Conservation (phyloP, 2,888 invertebrate genomes). For the Spilosoma lubricipeda region DNA sequence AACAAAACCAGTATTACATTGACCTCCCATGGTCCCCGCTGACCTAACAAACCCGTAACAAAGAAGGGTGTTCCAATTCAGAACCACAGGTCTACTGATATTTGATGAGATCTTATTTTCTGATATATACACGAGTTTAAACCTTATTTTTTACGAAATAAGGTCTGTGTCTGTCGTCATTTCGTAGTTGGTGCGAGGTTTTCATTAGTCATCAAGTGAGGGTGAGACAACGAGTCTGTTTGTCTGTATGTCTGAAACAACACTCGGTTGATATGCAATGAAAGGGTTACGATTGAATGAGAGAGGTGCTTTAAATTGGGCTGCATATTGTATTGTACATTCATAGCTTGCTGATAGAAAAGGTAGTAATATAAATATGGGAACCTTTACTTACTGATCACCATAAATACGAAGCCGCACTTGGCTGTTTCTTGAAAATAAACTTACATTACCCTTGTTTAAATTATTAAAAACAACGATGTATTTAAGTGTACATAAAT, state of each 20-base stretch:
- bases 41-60: constrained; percentile 35
- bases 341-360: constrained; percentile 21
- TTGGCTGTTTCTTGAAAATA: not conserved
- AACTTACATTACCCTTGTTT: not conserved
- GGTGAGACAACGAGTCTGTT: constrained; percentile 73
- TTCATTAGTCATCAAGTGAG: constrained; percentile 76
- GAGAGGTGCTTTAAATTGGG: constrained; percentile 64
- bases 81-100: constrained; percentile 61
- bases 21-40: constrained; percentile 51
- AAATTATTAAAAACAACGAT: not conserved
- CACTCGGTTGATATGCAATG: constrained; percentile 75
- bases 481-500: not conserved
- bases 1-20: constrained; percentile 67
- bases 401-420: not conserved
- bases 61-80: constrained; percentile 52
- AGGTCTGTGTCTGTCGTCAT: constrained; percentile 28
- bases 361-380: not conserved
- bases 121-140: constrained; percentile 35
- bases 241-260: constrained; percentile 79
- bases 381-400: not conserved
- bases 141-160: constrained; percentile 46
- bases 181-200: constrained; percentile 51
- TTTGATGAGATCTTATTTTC: constrained; percentile 47
- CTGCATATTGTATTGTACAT: constrained; percentile 18
- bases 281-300: constrained; percentile 64